Conservation (phyloP, 2,113 vertebrate species). For the Tachycineta bicolor region DNA sequence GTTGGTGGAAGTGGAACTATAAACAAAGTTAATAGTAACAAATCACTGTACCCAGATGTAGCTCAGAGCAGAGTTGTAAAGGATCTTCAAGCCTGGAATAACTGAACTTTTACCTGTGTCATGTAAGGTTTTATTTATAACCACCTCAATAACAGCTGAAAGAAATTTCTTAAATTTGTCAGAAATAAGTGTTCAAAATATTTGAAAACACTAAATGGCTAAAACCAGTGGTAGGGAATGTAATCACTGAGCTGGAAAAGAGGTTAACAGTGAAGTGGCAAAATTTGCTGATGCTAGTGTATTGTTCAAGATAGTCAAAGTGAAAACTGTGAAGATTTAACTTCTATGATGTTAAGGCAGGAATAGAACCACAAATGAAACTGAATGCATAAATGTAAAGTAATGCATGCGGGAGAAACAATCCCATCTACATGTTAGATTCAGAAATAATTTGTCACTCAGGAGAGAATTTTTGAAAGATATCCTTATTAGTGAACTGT, state of each 20-base stretch:
- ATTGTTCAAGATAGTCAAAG: not conserved
- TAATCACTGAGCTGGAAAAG: not conserved
- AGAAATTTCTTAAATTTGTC: not conserved
- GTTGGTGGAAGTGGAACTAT: not conserved
- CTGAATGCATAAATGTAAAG: not conserved
- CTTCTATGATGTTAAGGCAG: not conserved
- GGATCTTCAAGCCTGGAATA: not conserved
- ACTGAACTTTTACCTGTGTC: not conserved
- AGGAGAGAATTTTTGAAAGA: not conserved
- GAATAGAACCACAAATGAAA: not conserved
- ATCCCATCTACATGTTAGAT: not conserved
- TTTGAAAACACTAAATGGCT: not conserved
- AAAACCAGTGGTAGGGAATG: not conserved
- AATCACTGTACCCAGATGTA: not conserved
- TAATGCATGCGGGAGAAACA: not conserved
- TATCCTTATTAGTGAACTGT: not conserved
- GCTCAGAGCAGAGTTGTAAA: not conserved
- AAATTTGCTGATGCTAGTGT: not conserved
- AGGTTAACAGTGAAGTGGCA: not conserved
- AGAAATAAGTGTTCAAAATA: not conserved
- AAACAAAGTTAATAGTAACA: not conserved
- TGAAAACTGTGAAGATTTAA: slow-evolving; percentile 5
- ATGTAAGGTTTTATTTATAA: not conserved
- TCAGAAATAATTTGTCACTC: not conserved
- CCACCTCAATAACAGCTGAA: not conserved